Evolutionary conservation across 2,113 vertebrate species (phyloP).

Genomic region (Caranx melampygus): DNA sequence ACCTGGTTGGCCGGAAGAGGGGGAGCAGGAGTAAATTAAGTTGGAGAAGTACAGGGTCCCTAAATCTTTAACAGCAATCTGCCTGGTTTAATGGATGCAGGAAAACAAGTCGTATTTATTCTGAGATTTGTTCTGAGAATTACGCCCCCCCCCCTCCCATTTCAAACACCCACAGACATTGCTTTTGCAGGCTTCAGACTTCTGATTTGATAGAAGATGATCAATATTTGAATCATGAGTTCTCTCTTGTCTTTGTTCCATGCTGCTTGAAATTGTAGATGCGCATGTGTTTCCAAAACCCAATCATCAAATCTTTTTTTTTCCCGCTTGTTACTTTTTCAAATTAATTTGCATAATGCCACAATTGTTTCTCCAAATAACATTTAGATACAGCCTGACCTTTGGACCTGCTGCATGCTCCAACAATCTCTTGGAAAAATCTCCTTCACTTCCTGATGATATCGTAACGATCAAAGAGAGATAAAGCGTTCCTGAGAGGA

Average conservation of each 20-base stretch:
- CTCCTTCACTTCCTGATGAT: slow-evolving; percentile 10
- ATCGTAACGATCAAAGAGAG: background rate
- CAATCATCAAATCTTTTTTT: background rate
- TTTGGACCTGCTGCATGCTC: background rate
- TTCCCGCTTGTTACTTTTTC: background rate
- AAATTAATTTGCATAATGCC: slow-evolving; percentile 11
- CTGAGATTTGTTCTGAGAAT: background rate
- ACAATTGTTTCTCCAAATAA: background rate
- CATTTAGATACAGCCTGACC: background rate
- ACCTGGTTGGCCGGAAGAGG: slow-evolving; percentile 47
- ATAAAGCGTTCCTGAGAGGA: slow-evolving; percentile 30
- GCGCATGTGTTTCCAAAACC: background rate
- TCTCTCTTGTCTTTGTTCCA: background rate
- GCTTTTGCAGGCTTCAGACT: background rate
- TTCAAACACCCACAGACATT: background rate
- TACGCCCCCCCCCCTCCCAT: background rate
- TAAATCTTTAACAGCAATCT: slow-evolving; percentile 46
- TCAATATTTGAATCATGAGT: slow-evolving; percentile 12
- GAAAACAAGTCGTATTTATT: background rate
- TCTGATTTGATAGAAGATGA: background rate
- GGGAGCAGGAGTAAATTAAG: slow-evolving; percentile 37
- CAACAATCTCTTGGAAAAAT: slow-evolving; percentile 11
- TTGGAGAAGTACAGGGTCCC: slow-evolving; percentile 1
- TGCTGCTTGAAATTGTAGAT: background rate
- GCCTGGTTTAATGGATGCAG: slow-evolving; percentile 10